Evolutionary conservation across 2,888 invertebrate genomes (phyloP), one percentile per base, ranked within the genome.

Genomic region (Neoaliturus tenellus): DNA sequence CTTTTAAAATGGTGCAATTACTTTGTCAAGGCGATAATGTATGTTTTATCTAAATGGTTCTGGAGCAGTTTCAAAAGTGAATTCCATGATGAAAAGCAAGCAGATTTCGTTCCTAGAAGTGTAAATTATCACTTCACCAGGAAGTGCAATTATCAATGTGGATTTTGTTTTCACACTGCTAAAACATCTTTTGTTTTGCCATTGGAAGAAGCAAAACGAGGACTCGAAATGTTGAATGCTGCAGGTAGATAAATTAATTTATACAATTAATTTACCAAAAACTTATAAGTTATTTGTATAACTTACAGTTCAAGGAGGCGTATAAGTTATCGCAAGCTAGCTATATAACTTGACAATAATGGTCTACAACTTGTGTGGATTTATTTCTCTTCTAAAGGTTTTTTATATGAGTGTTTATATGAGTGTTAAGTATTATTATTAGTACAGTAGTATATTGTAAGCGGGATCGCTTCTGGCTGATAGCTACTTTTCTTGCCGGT

Each of bases 71-170:
- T 2, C 23, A 4, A 51, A 20, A 51, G 14, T 12, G 44, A 44
- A 6, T 14, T 2, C 10, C n/a, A 23, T 28, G 6, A 1, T 20
- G 62, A 62, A 31, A 28, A 3, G 1, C 28, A 31, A 10, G 28
- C 4, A 28, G 5, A 31, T 31, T 33, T 81, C 44, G 73, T 83
- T n/a, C 86, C 86, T 20, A 35, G 80, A 14, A 86, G 93, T 91
- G 92, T 92, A 0, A 92, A 92, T 87, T 92, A 91, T 86, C 92
- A 92, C 88, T 92, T 92, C 85, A 92, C 92, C 0, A 86, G 92
- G 71, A 88, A 90, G 84, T 92, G 92, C 87, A 92, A 92, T 87
- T 92, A 92, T 86, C 88, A 89, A 48, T 92, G 92, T 87, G 92
- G 92, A 2, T 92, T 92, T 88, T 92, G 92, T 87, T 92, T 92